These are phyloP conservation scores for Trichechus manatus DNA, from an alignment of 2,113 vertebrate genomes.

Conservation along the genomic window DNA sequence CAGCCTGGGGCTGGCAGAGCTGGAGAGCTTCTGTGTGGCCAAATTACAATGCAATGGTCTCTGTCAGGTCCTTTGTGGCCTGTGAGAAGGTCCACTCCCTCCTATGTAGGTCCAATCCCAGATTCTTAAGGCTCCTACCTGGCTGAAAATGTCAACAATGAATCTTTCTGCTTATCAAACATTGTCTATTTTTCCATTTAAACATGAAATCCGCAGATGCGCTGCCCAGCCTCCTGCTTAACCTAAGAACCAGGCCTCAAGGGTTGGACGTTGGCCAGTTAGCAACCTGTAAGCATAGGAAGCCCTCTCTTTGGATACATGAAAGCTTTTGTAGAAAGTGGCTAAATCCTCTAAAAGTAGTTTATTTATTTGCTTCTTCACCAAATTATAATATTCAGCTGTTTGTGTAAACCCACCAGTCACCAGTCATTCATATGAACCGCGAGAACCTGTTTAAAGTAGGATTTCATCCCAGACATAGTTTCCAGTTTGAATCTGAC, in stretches of 20 bases:
- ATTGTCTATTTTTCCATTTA: constrained; percentile 17
- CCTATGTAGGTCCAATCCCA: constrained; percentile 1
- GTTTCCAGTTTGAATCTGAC: constrained; percentile 73
- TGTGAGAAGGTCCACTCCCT: not conserved
- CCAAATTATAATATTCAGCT: constrained; percentile 49
- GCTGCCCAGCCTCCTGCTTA: not conserved
- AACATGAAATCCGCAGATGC: not conserved
- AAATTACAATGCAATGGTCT: not conserved
- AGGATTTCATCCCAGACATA: constrained; percentile 24
- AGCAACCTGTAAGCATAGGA: not conserved
- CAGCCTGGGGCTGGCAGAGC: not conserved
- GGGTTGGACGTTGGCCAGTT: not conserved
- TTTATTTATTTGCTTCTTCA: constrained; percentile 49
- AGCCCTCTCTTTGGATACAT: not conserved
- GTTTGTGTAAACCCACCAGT: constrained; percentile 59
- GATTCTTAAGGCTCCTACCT: constrained; percentile 46
- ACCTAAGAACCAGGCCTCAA: not conserved
- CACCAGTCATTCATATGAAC: constrained; percentile 32
- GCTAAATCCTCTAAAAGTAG: not conserved
- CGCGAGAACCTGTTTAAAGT: constrained; percentile 48
- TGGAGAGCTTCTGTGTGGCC: not conserved
- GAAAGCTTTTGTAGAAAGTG: not conserved
- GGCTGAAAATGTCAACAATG: constrained; percentile 46
- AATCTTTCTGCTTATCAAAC: constrained; percentile 25
- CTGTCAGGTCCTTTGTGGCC: not conserved